Evolutionary conservation across 2,888 invertebrate species (phyloP).

Genomic region (Aphidoletes aphidimyza): DNA sequence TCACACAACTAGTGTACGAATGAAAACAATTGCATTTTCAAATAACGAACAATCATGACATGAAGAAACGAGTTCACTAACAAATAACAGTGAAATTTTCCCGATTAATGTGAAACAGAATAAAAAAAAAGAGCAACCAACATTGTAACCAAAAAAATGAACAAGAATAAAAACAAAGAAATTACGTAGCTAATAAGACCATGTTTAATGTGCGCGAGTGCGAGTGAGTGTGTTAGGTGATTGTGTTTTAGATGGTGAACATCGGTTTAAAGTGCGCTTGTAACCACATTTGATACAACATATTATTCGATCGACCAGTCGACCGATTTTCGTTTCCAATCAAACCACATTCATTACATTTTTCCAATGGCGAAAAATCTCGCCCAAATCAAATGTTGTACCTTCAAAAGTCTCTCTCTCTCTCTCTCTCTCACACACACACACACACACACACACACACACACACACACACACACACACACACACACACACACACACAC

Average conservation of each 20-base stretch:
- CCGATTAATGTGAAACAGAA: neutral
- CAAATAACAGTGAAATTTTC: slow-evolving; percentile 2
- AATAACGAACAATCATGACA: slow-evolving; percentile 7
- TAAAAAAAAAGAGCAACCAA: neutral
- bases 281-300: neutral
- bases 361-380: slow-evolving; percentile 2
- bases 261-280: no score
- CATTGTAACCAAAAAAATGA: neutral
- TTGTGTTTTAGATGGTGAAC: no score
- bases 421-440: no score
- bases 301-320: neutral
- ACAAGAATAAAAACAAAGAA: neutral
- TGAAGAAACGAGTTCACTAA: neutral
- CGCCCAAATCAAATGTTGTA: neutral
- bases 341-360: no score
- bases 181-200: neutral
- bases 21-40: slow-evolving; percentile 7
- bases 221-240: neutral
- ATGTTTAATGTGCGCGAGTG: neutral
- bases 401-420: no score
- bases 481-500: no score
- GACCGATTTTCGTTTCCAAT: neutral
- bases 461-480: no score
- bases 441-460: no score
- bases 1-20: neutral